Base-by-base conservation (phyloP, 2,797 vertebrate species). In the Bradypodion pumilum region DNA sequence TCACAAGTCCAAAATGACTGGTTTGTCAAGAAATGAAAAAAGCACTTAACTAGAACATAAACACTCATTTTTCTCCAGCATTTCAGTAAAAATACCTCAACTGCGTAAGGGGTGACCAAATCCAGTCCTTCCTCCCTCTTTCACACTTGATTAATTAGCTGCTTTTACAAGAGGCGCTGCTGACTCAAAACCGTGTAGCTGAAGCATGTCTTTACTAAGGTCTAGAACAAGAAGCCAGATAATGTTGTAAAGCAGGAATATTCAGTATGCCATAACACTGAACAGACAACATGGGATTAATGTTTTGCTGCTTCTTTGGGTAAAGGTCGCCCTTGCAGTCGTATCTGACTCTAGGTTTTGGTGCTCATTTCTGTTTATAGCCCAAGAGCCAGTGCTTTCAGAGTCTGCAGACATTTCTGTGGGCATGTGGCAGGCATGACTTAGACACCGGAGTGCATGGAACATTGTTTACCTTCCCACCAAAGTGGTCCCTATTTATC, bases 1-100 rank as follows among this genome's bases (percentile, higher is more conserved):
- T 65, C 84, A 84, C 88, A 86, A 72, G 63, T 89, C 75, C 73
- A 29, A 90, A 60, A 40, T 9, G 19, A 16, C 78, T 84, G 81
- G 81, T 90, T 89, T 89, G 75, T 88, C 87, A 86, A 59, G 87
- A 81, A 86, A 68, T 88, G 77, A 10, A 25, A 40, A 91, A 90
- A 87, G 73, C 0, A 25, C 85, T 85, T 87, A 1, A 83, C 82
- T 90, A 80, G 83, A 83, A 65, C 44, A 82, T 78, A 86, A 94
- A 91, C 87, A 83, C 90, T 66, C 82, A 85, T 89, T 93, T 92
- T 92, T 90, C 88, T 87, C 56, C 65, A 85, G 10, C 62, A 2
- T 27, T 84, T 87, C 88, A 87, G 27, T 90, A 85, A 91, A 87
- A 81, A 87, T 86, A 86, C 88, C 86, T 81, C 66, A 87, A 87